Percentiles rank a stretch among this genome's conserved stretches.
Conservation (phyloP, 2,888 invertebrate genomes). For the Pachydiplax longipennis region DNA sequence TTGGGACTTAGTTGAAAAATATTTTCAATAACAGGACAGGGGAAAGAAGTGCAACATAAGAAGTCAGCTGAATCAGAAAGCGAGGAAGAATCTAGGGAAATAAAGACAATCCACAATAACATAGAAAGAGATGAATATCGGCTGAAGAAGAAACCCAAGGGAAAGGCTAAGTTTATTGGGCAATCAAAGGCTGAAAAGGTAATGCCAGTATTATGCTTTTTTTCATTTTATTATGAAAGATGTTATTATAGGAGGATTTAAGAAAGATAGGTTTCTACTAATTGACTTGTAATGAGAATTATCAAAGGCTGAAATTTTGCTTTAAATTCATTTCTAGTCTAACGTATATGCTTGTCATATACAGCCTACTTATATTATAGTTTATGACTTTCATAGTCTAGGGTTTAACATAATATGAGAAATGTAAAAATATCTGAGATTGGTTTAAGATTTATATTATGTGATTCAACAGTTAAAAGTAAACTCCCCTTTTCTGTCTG, state of each 20-base stretch:
- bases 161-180: conserved; percentile 62
- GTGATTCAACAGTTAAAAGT: too few relatives aligned
- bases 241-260: neutral
- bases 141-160: conserved; percentile 58
- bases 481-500: too few relatives aligned
- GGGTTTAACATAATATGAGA: too few relatives aligned
- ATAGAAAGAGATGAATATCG: conserved; percentile 53
- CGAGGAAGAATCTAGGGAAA: conserved; percentile 15
- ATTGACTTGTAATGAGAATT: neutral
- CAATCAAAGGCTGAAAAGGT: conserved; percentile 60
- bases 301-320: neutral
- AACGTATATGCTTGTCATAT: too few relatives aligned
- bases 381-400: too few relatives aligned
- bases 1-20: neutral
- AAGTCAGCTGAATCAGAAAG: conserved; percentile 43
- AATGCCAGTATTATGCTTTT: neutral
- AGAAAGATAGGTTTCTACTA: neutral
- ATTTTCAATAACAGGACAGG: conserved; percentile 8
- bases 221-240: too few relatives aligned
- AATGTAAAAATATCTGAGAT: too few relatives aligned
- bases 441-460: too few relatives aligned
- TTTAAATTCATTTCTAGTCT: too few relatives aligned
- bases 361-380: too few relatives aligned
- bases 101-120: neutral
- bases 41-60: conserved; percentile 47